Conservation (phyloP, 2,888 invertebrate species). For the Iselma pallidipennis region DNA sequence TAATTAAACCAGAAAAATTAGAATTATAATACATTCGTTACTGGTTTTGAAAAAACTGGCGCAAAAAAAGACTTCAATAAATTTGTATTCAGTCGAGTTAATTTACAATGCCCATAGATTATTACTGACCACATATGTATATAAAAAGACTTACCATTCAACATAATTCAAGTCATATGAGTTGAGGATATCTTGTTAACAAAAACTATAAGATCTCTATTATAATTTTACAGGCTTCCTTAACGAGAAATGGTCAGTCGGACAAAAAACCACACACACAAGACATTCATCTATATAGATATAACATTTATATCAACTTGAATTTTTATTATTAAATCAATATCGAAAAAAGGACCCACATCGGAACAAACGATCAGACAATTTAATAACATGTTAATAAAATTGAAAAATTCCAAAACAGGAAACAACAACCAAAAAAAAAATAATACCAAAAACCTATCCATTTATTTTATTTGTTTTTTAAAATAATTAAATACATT, state of each 20-base stretch:
- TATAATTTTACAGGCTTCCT: conserved; percentile 49
- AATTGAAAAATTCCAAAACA: too few species aligned
- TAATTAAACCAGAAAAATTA: not conserved
- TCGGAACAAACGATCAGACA: not conserved
- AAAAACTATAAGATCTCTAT: conserved; percentile 51
- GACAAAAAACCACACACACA: conserved; percentile 31
- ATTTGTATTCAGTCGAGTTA: conserved; percentile 23
- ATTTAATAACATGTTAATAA: not conserved
- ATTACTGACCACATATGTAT: conserved; percentile 25
- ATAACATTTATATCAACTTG: conserved; percentile 38
- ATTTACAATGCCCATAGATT: conserved; percentile 24
- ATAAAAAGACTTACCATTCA: conserved; percentile 42
- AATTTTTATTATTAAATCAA: conserved; percentile 13
- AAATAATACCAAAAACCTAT: too few species aligned
- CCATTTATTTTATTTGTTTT: conserved; percentile 42
- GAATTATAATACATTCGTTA: not conserved
- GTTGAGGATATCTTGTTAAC: conserved; percentile 32
- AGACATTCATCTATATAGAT: conserved; percentile 38
- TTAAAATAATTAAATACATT: conserved; percentile 76
- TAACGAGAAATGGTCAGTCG: conserved; percentile 38
- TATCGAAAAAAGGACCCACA: not conserved
- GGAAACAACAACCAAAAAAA: too few species aligned
- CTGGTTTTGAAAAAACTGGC: not conserved
- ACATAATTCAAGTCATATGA: conserved; percentile 45
- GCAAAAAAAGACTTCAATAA: conserved; percentile 15